Evolutionary conservation across 2,888 invertebrate genomes (phyloP).

Genomic region (Troglohyphantes excavatus): DNA sequence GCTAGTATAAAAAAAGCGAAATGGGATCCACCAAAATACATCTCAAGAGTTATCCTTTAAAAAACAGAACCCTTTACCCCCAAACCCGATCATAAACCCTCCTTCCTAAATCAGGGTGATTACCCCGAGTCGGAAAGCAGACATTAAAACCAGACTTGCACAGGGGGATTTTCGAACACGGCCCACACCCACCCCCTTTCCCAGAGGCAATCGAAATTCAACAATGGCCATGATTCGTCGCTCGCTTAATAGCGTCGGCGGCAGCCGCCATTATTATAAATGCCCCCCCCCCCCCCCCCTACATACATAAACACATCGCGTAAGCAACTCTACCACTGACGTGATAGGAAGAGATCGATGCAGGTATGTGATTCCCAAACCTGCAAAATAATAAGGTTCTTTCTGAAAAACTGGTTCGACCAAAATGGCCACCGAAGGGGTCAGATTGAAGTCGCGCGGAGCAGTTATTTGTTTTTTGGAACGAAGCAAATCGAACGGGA

Average conservation of each 20-base stretch:
- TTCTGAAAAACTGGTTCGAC: constrained; percentile 64
- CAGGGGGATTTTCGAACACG: background rate
- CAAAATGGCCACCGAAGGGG: constrained; percentile 6
- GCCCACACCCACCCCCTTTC: background rate
- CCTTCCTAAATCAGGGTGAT: too few species aligned
- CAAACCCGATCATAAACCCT: too few species aligned
- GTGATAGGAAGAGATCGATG: constrained; percentile 68
- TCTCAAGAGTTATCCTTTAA: too few species aligned
- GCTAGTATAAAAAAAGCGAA: too few species aligned
- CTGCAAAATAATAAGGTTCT: constrained; percentile 49
- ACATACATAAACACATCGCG: constrained; percentile 76
- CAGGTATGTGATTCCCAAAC: constrained; percentile 69
- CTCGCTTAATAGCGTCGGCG: constrained; percentile 67
- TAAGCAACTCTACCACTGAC: constrained; percentile 32
- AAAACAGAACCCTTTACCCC: too few species aligned
- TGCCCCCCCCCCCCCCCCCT: constrained; percentile 15
- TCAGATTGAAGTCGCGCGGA: background rate
- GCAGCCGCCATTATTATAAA: constrained; percentile 73
- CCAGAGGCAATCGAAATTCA: constrained; percentile 73
- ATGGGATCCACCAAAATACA: too few species aligned
- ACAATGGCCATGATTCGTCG: constrained; percentile 78
- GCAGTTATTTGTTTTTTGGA: background rate
- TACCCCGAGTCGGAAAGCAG: background rate
- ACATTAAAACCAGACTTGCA: background rate
- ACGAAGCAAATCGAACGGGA: constrained; percentile 6